A percentile compares a stretch with the other conserved stretches of the same genome.
Evolutionary conservation across 2,888 invertebrate genomes (phyloP).

Genomic region (Gryllus longicercus): DNA sequence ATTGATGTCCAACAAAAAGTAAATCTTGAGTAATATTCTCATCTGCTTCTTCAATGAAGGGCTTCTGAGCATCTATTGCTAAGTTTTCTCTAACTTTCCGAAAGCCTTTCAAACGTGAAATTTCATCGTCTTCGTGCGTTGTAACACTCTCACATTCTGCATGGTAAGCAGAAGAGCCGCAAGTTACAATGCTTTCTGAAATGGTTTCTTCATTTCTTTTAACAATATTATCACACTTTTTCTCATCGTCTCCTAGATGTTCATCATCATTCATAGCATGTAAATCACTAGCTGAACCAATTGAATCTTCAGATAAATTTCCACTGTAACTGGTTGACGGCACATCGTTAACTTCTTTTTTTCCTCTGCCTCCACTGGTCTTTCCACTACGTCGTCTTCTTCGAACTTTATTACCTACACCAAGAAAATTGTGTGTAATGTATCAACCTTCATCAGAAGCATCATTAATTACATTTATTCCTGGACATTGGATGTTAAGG

Average conservation of each 20-base stretch:
- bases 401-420: not conserved
- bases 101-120: constrained; percentile 44
- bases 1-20: constrained; percentile 68
- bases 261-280: constrained; percentile 54
- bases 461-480: too few relatives aligned
- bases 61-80: constrained; percentile 22
- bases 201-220: constrained; percentile 43
- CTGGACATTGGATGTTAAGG: too few relatives aligned
- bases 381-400: not conserved
- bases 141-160: constrained; percentile 69
- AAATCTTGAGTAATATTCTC: constrained; percentile 48
- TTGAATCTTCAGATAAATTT: constrained; percentile 59
- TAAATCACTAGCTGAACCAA: constrained; percentile 69
- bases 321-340: constrained; percentile 18
- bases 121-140: constrained; percentile 53
- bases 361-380: not conserved
- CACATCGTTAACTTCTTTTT: constrained; percentile 23
- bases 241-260: constrained; percentile 48
- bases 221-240: constrained; percentile 50
- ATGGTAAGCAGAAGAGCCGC: constrained; percentile 67
- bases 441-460: too few relatives aligned
- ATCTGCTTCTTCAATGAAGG: constrained; percentile 24
- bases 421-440: not conserved
- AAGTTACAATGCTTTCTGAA: constrained; percentile 61
- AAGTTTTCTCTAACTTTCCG: constrained; percentile 41